These are phyloP conservation scores for Gryllus bimaculatus DNA, from an alignment of 1,140 invertebrate species.

Conservation along the genomic window DNA sequence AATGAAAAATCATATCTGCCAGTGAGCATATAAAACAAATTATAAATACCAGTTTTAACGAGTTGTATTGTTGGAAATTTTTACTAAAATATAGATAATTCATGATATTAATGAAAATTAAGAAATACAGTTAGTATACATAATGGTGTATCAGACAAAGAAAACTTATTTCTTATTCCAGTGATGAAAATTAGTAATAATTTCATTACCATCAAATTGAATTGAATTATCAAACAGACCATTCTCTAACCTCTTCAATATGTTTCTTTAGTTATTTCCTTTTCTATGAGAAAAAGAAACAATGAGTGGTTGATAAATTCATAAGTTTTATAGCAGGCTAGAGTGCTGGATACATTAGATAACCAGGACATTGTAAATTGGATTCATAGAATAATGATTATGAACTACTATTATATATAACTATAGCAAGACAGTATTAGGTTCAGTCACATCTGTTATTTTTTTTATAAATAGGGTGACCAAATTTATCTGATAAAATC, in stretches of 20 bases:
- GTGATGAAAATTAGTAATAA: not conserved
- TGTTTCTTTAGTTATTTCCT: constrained; percentile 12
- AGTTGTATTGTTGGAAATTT: not conserved
- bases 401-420: constrained; percentile 14
- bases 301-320: constrained; percentile 2
- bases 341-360: constrained; percentile 6
- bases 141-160: not conserved
- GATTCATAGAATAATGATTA: constrained; percentile 11
- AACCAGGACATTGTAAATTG: not conserved
- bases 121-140: not conserved
- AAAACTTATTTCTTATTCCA: not conserved
- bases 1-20: not conserved
- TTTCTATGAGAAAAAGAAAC: not conserved
- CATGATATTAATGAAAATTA: too few species aligned
- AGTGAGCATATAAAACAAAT: not conserved
- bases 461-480: constrained; percentile 11
- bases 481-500: not conserved
- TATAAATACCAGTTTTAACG: not conserved
- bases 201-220: constrained; percentile 4
- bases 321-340: constrained; percentile 11
- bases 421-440: constrained; percentile 6
- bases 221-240: constrained; percentile 11
- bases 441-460: constrained; percentile 2
- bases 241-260: constrained; percentile 8
- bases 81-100: not conserved